Base-by-base conservation (phyloP, 1,140 invertebrate species). In the Drosophila tropicalis region DNA sequence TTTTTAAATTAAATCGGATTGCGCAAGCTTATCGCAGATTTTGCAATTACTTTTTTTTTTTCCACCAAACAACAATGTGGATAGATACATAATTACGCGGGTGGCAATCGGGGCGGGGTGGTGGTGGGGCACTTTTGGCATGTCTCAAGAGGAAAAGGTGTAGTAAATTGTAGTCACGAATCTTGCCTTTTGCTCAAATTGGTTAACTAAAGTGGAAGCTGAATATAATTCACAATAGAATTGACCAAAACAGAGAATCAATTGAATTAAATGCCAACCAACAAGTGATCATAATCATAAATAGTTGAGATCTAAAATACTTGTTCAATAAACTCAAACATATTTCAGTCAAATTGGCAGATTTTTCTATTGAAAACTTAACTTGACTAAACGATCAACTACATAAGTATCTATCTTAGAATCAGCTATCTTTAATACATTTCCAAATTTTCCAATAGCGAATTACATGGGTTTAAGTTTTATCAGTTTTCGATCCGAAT, bases 1-100 rank as follows among this genome's bases (percentile, higher is more conserved):
- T 39, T 39, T 67, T 73, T 51, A 58, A 74, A 77, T 74, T 57
- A 69, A 77, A 72, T 67, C 56, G 40, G 13, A 19, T 56, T 65
- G 25, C 34, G 22, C 32, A 39, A 36, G 51, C 70, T 67, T 39
- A 70, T 76, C 40, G 60, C 41, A 13, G 70, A 66, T 66, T 73
- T 73, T 39, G 12, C 9, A 39, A 64, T 58, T 57, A 65, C 54
- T 19, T 60, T 41, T 63, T 6, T 19, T 60, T 41, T 63, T 6
- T 13, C 15, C 51, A 47, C 5, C 10, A 22, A 22, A 9, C 44
- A 47, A 6, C 15, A 47, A 47, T 47, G 44, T 51, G 58, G 32
- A 39, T 17, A 58, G 17, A 58, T 12, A 13, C 19, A 29, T 36
- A 58, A 58, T 32, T 58, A 32, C 29, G 56, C 15, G 29, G 56